phyloP scores from a whole-genome alignment of 2,797 vertebrate species.

The Typhlichthys eigenmanni region DNA sequence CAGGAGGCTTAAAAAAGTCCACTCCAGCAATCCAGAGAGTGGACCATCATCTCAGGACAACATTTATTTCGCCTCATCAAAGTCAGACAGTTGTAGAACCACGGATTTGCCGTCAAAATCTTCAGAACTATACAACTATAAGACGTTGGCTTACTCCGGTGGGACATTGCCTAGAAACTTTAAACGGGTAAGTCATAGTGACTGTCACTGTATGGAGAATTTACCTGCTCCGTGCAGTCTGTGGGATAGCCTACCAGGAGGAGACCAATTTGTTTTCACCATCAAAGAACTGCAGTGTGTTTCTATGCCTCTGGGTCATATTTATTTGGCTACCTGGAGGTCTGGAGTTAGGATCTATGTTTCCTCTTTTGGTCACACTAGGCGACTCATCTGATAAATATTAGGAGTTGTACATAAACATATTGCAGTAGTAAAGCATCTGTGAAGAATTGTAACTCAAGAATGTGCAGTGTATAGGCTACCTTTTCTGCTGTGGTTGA shows the following conservation, averaged over 20 bases:
- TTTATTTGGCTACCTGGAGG: neutral
- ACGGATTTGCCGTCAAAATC: slow-evolving; percentile 62
- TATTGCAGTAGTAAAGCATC: too few relatives aligned
- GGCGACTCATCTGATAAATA: neutral
- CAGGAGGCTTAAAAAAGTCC: slow-evolving; percentile 83
- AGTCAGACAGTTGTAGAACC: slow-evolving; percentile 78
- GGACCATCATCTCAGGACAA: slow-evolving; percentile 57
- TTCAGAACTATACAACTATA: slow-evolving; percentile 80
- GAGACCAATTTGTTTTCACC: neutral
- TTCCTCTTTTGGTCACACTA: too few relatives aligned
- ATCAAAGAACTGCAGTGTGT: neutral
- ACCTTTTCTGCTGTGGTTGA: too few relatives aligned
- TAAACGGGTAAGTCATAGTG: slow-evolving; percentile 75
- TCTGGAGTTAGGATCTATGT: neutral
- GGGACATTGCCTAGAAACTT: slow-evolving; percentile 88
- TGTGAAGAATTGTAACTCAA: neutral
- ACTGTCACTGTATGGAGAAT: neutral
- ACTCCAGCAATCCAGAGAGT: slow-evolving; percentile 74
- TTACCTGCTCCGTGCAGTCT: neutral
- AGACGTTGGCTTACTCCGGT: slow-evolving; percentile 87
- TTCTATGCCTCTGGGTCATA: neutral
- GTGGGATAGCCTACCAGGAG: neutral
- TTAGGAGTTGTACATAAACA: neutral
- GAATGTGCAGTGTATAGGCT: neutral
- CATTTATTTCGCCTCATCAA: slow-evolving; percentile 82